phyloP scores from a whole-genome alignment of 2,888 invertebrate genomes.

The Rhodophaea formosa region DNA sequence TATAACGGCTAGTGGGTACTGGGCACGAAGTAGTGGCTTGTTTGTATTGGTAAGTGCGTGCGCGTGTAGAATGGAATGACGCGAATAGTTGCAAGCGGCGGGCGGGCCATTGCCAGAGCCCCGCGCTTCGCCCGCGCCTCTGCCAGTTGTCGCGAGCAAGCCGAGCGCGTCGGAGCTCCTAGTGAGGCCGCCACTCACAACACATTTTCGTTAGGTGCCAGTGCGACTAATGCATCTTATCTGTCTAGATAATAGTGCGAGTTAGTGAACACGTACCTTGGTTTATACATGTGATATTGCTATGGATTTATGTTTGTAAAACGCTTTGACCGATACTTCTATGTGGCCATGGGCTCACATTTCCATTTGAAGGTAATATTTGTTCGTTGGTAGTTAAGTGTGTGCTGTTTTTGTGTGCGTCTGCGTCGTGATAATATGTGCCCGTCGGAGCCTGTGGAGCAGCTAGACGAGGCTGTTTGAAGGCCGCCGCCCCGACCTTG shows the following conservation, averaged over 20 bases:
- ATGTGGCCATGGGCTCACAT: conserved; percentile 74
- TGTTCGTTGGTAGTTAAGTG: conserved; percentile 50
- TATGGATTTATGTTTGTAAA: conserved; percentile 53
- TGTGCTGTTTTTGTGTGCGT: conserved; percentile 54
- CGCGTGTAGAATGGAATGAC: conserved; percentile 71
- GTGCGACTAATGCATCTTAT: conserved; percentile 66
- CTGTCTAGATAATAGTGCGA: conserved; percentile 66
- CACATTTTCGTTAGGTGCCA: conserved; percentile 35
- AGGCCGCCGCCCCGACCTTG: conserved; percentile 79
- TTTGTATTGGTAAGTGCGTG: conserved; percentile 74
- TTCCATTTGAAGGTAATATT: conserved; percentile 69
- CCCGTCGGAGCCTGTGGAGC: conserved; percentile 54
- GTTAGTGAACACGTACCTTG: conserved; percentile 57
- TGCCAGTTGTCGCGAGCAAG: conserved; percentile 63
- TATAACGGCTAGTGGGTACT: conserved; percentile 50
- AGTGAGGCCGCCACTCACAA: conserved; percentile 60
- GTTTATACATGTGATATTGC: conserved; percentile 51
- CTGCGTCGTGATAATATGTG: conserved; percentile 51
- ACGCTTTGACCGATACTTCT: conserved; percentile 59
- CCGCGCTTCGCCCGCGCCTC: conserved; percentile 44
- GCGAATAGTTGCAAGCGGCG: conserved; percentile 70
- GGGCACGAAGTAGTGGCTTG: conserved; percentile 47
- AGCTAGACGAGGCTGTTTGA: conserved; percentile 75
- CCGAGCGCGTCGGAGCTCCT: conserved; percentile 68
- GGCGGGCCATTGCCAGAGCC: conserved; percentile 9